A percentile compares a stretch with the other conserved stretches of the same genome.
These are phyloP conservation scores for Ypsolopha sequella DNA, from an alignment of 2,888 invertebrate species.

Conservation along the genomic window DNA sequence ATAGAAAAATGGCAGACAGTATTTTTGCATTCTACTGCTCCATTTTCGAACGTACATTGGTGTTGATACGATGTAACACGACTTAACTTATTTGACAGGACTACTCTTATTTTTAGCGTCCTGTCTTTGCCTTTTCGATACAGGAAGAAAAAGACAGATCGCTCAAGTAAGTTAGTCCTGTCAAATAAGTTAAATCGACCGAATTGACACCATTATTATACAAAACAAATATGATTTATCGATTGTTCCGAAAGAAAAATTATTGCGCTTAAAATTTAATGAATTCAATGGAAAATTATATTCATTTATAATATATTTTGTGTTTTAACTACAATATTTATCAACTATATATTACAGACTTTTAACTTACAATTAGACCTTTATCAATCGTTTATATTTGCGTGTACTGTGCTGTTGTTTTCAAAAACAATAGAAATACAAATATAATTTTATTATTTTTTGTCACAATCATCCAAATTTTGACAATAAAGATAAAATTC, in stretches of 20 bases:
- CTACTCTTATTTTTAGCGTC: too few species aligned
- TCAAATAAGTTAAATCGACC: too few species aligned
- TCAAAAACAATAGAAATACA: neutral
- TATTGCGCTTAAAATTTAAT: slow-evolving; percentile 51
- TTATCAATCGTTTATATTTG: slow-evolving; percentile 56
- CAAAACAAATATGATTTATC: too few species aligned
- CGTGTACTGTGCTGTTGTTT: slow-evolving; percentile 35
- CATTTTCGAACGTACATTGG: slow-evolving; percentile 1
- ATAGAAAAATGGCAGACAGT: slow-evolving; percentile 53
- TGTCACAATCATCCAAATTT: too few species aligned
- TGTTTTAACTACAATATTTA: slow-evolving; percentile 68
- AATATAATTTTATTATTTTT: neutral
- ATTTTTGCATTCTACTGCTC: neutral
- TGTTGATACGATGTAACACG: too few species aligned
- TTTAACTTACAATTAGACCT: slow-evolving; percentile 58
- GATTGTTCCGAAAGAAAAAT: slow-evolving; percentile 22
- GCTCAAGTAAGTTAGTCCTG: too few species aligned
- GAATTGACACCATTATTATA: too few species aligned
- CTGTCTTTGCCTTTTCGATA: too few species aligned
- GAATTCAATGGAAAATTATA: slow-evolving; percentile 70
- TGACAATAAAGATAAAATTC: too few species aligned
- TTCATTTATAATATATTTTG: slow-evolving; percentile 67
- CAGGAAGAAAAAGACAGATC: too few species aligned
- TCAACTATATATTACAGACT: slow-evolving; percentile 68
- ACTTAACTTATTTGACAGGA: too few species aligned